Conservation (phyloP, 2,797 vertebrate genomes). For the Arrhamphus sclerolepis region DNA sequence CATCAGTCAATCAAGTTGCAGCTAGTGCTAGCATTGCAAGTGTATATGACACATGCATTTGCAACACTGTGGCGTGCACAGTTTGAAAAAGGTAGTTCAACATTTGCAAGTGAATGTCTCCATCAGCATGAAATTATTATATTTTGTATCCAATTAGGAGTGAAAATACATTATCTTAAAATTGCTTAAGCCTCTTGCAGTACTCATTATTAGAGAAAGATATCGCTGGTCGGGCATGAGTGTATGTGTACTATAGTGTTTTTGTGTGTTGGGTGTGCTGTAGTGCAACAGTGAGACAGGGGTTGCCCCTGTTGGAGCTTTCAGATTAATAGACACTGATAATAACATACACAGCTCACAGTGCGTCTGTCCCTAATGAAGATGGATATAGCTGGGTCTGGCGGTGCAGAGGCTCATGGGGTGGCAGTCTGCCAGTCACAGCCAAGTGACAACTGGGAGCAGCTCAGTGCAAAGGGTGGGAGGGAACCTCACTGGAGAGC, state of each 20-base stretch:
- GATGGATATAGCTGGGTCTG: constrained; percentile 74
- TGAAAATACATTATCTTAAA: constrained; percentile 46
- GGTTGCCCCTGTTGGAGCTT: constrained; percentile 67
- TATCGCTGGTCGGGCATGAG: constrained; percentile 14
- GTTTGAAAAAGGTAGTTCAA: constrained; percentile 45
- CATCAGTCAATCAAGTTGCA: no score
- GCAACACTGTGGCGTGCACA: no score
- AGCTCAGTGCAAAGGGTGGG: constrained; percentile 64
- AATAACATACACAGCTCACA: constrained; percentile 75
- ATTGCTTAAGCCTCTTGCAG: constrained; percentile 43
- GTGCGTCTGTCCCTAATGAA: constrained; percentile 73
- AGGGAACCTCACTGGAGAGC: constrained; percentile 59
- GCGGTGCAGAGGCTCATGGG: constrained; percentile 55
- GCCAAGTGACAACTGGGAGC: constrained; percentile 71
- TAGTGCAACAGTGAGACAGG: constrained; percentile 44
- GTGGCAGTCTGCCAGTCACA: constrained; percentile 79
- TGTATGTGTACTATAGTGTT: constrained; percentile 9
- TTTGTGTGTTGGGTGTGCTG: constrained; percentile 36
- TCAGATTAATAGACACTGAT: constrained; percentile 78
- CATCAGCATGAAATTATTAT: constrained; percentile 45
- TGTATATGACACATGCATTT: no score
- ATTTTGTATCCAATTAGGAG: constrained; percentile 43
- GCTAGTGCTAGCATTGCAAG: no score
- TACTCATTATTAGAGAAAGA: constrained; percentile 32
- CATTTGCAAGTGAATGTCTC: constrained; percentile 34